Conservation (phyloP, 2,888 invertebrate genomes). For the Dioctria linearis region DNA sequence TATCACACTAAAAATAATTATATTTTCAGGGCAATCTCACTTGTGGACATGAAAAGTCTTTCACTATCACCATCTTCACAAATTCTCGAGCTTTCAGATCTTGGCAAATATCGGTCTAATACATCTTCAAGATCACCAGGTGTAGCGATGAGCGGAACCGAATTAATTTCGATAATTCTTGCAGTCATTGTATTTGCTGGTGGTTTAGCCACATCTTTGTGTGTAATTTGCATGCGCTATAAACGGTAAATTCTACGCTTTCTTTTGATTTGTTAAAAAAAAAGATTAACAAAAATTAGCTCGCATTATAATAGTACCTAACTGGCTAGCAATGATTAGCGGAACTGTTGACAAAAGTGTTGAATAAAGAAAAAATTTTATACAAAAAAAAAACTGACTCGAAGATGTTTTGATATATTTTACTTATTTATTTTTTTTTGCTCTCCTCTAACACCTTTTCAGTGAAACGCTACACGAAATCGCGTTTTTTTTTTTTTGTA, state of each 20-base stretch:
- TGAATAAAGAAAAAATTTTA: constrained; percentile 47
- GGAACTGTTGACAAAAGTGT: constrained; percentile 47
- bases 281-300: constrained; percentile 1
- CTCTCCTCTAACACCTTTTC: background rate
- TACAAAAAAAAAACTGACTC: background rate
- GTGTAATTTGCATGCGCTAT: constrained; percentile 80
- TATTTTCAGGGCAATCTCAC: constrained; percentile 75
- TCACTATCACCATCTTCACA: constrained; percentile 78
- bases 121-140: constrained; percentile 70
- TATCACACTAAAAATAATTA: constrained; percentile 26
- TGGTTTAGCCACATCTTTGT: constrained; percentile 84
- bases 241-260: constrained; percentile 67
- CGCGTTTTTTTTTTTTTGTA: background rate
- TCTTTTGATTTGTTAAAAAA: background rate
- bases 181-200: constrained; percentile 87
- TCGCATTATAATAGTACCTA: background rate
- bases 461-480: background rate
- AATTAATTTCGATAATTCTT: constrained; percentile 85
- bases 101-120: constrained; percentile 67
- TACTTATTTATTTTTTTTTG: background rate
- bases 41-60: constrained; percentile 76
- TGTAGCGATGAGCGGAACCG: constrained; percentile 76
- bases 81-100: constrained; percentile 75
- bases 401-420: constrained; percentile 34
- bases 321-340: constrained; percentile 25